phyloP scores from a whole-genome alignment of 2,888 invertebrate species.

The Sphaeridia pumilis region DNA sequence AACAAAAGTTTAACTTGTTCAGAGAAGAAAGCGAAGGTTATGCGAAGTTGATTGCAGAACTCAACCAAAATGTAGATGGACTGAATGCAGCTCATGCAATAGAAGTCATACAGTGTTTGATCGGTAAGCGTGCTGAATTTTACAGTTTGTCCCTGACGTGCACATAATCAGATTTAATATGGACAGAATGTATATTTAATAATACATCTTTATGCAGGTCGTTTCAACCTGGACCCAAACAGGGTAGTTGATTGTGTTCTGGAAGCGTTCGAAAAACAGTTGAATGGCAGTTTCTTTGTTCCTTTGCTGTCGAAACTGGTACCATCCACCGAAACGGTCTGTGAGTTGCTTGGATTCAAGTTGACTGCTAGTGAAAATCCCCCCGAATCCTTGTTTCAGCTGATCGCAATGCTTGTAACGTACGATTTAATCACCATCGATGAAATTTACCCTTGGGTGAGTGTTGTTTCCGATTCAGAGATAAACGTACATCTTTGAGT shows the following conservation, averaged over 20 bases:
- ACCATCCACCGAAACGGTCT: conserved; percentile 74
- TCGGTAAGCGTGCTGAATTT: conserved; percentile 51
- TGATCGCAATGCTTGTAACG: conserved; percentile 81
- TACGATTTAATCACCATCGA: conserved; percentile 72
- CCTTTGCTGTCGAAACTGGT: conserved; percentile 76
- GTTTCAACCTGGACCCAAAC: conserved; percentile 98
- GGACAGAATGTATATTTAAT: neutral
- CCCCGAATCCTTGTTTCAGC: conserved; percentile 62
- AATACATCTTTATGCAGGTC: conserved; percentile 53
- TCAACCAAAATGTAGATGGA: conserved; percentile 65
- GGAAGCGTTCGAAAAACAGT: conserved; percentile 87
- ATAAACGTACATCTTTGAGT: neutral
- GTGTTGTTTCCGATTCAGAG: conserved; percentile 36
- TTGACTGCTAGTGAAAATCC: conserved; percentile 43
- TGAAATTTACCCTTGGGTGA: conserved; percentile 82
- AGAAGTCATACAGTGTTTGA: conserved; percentile 83
- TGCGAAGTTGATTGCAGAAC: conserved; percentile 85
- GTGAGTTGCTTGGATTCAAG: conserved; percentile 91
- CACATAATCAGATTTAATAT: neutral
- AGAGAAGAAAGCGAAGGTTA: conserved; percentile 99
- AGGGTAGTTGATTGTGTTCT: conserved; percentile 89
- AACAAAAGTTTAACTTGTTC: conserved; percentile 95
- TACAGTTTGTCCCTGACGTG: neutral
- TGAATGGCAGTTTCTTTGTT: conserved; percentile 68
- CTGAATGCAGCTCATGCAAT: conserved; percentile 57